Evolutionary conservation across 2,797 vertebrate species (phyloP).

Genomic region (Phoeniculus purpureus): DNA sequence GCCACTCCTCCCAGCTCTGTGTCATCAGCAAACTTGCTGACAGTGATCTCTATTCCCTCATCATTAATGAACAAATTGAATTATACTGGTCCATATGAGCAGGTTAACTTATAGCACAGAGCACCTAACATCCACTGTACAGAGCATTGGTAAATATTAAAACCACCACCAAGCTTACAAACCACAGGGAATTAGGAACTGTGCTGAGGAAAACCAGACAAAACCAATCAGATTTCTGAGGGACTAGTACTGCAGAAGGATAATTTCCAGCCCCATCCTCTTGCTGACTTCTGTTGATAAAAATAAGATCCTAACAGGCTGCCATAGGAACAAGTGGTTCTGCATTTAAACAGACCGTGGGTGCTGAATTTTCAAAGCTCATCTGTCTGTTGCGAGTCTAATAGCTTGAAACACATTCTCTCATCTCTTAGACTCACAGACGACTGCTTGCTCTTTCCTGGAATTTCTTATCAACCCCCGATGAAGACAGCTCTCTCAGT

Average conservation of each 20-base stretch:
- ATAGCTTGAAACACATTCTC: background rate
- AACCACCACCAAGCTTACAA: background rate
- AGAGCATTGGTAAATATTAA: background rate
- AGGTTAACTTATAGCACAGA: background rate
- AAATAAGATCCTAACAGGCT: background rate
- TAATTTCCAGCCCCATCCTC: background rate
- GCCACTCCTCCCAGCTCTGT: no score
- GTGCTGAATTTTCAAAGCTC: conserved; percentile 53
- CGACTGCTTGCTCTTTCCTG: background rate
- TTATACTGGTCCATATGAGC: no score
- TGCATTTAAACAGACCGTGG: conserved; percentile 29
- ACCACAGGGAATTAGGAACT: background rate
- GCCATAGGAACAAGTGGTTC: background rate
- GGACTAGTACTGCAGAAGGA: background rate
- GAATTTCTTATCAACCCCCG: conserved; percentile 22
- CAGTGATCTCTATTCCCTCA: no score
- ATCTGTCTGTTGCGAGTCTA: background rate
- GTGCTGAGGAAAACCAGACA: background rate
- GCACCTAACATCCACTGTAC: background rate
- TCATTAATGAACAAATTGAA: no score
- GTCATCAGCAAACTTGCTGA: no score
- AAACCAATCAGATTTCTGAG: background rate
- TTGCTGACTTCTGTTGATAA: background rate
- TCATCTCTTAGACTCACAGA: conserved; percentile 12
- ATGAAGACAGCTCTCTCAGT: conserved; percentile 11